Percentiles rank a stretch among this genome's conserved stretches.
Conservation (phyloP, 2,797 vertebrate species). For the Rachycentron canadum region DNA sequence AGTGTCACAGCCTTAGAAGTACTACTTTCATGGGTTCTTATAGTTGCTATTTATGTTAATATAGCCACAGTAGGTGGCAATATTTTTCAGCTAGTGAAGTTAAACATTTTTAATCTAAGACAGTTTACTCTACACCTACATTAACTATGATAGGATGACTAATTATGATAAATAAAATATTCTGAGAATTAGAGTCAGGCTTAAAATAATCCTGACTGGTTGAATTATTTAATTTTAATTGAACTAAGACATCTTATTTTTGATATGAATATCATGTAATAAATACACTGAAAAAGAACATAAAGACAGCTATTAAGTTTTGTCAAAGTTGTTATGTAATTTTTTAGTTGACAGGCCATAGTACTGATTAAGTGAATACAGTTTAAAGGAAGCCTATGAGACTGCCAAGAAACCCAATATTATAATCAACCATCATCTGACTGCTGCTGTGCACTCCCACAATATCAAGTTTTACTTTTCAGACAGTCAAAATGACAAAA, state of each 20-base stretch:
- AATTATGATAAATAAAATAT: slow-evolving; percentile 11
- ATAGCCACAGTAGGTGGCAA: slow-evolving; percentile 12
- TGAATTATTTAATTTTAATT: too few relatives aligned
- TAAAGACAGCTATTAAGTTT: background rate
- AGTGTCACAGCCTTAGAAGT: slow-evolving; percentile 8
- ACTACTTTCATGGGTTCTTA: background rate
- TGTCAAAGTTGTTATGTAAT: background rate
- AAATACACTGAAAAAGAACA: background rate
- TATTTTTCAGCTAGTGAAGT: slow-evolving; percentile 18
- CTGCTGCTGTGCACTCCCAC: slow-evolving; percentile 23
- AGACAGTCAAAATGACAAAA: slow-evolving; percentile 43
- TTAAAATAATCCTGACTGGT: slow-evolving; percentile 11
- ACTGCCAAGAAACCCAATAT: background rate
- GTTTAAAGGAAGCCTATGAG: background rate
- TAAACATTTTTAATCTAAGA: background rate
- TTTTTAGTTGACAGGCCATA: slow-evolving; percentile 4
- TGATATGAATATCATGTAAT: background rate
- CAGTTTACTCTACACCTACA: background rate
- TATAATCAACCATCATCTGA: slow-evolving; percentile 22
- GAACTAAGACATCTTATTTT: background rate
- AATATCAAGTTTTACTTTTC: slow-evolving; percentile 40
- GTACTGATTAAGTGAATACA: background rate
- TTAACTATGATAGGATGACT: slow-evolving; percentile 18
- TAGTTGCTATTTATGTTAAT: slow-evolving; percentile 8
- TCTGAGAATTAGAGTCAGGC: slow-evolving; percentile 13